A percentile compares a stretch with the other conserved stretches of the same genome.
Evolutionary conservation across 2,797 vertebrate species (phyloP).

Genomic region (Anolis apletophallus): DNA sequence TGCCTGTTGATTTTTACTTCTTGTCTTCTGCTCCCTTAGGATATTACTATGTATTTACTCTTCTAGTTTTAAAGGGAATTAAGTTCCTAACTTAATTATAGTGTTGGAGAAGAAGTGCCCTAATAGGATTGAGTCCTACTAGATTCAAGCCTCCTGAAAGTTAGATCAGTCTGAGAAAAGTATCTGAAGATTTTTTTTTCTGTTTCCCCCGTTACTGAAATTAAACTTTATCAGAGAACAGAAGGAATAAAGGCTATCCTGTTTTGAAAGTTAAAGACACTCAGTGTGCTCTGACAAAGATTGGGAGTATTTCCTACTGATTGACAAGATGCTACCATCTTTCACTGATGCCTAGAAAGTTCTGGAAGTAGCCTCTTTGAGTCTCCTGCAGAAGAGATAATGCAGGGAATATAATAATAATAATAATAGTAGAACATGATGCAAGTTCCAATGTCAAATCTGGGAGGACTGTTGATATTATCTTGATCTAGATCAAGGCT

Average conservation of each 20-base stretch:
- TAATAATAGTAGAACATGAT: no score
- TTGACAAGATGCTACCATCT: neutral
- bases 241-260: neutral
- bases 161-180: neutral
- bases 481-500: neutral
- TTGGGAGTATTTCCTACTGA: neutral
- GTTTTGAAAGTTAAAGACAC: neutral
- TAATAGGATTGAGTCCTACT: neutral
- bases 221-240: neutral
- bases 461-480: neutral
- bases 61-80: no score
- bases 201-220: neutral
- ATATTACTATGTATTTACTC: no score
- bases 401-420: no score
- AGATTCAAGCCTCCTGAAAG: neutral
- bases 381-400: no score
- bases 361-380: no score
- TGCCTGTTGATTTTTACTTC: no score
- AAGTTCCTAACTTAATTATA: no score
- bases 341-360: neutral
- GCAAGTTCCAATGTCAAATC: no score
- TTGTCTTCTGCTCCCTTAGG: no score
- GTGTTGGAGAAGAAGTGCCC: no score
- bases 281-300: neutral
- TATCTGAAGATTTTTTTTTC: neutral